Evolutionary conservation across 2,113 vertebrate species (phyloP), one percentile per base, ranked within the genome.

Genomic region (Microtus ochrogaster): DNA sequence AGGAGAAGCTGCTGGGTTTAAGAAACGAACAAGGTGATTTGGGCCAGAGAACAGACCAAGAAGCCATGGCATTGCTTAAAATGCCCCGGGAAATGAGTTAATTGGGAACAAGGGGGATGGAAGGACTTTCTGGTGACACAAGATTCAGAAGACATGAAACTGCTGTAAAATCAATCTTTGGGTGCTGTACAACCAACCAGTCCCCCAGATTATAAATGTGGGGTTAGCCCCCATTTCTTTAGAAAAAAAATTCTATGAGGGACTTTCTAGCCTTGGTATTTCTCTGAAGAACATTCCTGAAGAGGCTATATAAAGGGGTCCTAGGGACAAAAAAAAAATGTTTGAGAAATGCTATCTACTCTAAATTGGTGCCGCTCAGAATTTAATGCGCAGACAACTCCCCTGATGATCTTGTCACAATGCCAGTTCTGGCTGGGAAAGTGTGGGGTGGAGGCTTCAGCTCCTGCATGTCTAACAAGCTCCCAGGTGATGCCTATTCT

Each of bases 11-110:
- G 30, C 76, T 68, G 72, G 72, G 36, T 96, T 96, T 92, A 90
- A 81, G 93, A 95, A 95, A 93, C 1, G 16, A 93, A 85, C 65
- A 84, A 49, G 74, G 92, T 96, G 88, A 94, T 97, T 66, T 88
- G n/a, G 92, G 52, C 79, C 90, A 93, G 74, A 94, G 65, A 96
- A 93, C 13, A 96, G 52, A 92, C 26, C 33, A 96, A 92, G 76
- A 63, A 91, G 78, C 77, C 0, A 0, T 30, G 70, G 36, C 22
- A 41, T 41, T 84, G 73, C 49, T 96, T 21, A 92, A 94, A 92
- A 90, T 66, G 76, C 94, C 74, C 88, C 79, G 72, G 92, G 68
- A 96, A 95, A 96, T 94, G 88, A 96, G 68, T 95, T 97, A 93
- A 98, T 94, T 95, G 84, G 93, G 73, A 82, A 6, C 78, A 55